Evolutionary conservation across 2,113 vertebrate genomes (phyloP).

Genomic region (Anolis sagrei): DNA sequence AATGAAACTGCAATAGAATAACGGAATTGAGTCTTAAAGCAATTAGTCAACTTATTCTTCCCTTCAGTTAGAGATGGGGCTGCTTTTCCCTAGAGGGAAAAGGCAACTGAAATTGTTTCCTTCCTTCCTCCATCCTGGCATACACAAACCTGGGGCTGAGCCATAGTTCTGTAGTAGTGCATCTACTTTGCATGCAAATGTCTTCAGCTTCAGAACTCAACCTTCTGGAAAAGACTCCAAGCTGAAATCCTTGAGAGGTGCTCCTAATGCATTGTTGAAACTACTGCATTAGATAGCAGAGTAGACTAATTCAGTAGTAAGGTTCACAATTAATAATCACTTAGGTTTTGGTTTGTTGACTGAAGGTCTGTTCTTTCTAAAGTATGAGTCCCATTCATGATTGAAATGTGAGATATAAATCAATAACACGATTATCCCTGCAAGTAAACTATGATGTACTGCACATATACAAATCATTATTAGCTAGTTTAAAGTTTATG

Average conservation of each 20-base stretch:
- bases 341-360: no score
- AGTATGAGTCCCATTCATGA: no score
- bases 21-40: conserved; percentile 6
- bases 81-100: background rate
- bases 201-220: background rate
- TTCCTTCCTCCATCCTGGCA: no score
- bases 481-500: no score
- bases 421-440: no score
- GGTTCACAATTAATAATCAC: no score
- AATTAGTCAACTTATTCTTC: conserved; percentile 47
- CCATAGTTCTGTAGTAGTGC: background rate
- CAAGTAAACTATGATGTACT: no score
- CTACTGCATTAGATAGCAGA: no score
- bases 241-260: background rate
- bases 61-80: conserved; percentile 16
- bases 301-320: no score
- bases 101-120: background rate
- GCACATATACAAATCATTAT: no score
- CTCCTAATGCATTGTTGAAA: background rate
- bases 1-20: conserved; percentile 38
- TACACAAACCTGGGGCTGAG: background rate
- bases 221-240: background rate
- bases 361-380: no score
- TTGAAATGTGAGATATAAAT: no score
- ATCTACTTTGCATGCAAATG: background rate